A percentile compares a stretch with the other conserved stretches of the same genome.
phyloP scores from a whole-genome alignment of 2,888 invertebrate species.

The Chamaedrilus cognettii region DNA sequence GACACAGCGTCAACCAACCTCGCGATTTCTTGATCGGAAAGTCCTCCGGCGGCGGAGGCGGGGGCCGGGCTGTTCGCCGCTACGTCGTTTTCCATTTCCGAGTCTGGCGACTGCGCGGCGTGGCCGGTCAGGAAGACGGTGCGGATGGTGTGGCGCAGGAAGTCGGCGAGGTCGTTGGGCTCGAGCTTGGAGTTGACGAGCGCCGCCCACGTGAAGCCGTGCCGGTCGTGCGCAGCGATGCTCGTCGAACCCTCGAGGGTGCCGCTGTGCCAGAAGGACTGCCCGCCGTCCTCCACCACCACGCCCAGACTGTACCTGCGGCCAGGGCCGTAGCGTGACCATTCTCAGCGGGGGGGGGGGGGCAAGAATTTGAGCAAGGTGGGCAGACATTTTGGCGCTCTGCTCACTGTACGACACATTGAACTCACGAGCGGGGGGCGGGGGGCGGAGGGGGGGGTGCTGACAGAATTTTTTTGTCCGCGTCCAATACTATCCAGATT shows the following conservation, averaged over 20 bases:
- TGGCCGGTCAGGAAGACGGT: conserved; percentile 9
- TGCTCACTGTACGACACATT: too few species aligned
- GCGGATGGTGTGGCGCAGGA: conserved; percentile 32
- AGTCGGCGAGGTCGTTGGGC: conserved; percentile 33
- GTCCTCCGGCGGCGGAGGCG: neutral
- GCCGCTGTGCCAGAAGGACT: conserved; percentile 51
- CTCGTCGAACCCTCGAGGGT: conserved; percentile 54
- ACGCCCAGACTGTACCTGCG: conserved; percentile 50
- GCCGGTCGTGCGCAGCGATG: conserved; percentile 43
- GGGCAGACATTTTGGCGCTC: too few species aligned
- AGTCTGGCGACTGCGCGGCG: neutral
- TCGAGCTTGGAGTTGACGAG: conserved; percentile 43
- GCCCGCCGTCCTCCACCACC: conserved; percentile 47
- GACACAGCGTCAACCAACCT: conserved; percentile 24
- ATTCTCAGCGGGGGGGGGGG: too few species aligned
- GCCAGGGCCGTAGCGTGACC: too few species aligned
- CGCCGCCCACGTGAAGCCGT: conserved; percentile 49
- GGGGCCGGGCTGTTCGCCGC: neutral
- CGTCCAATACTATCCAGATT: too few species aligned
- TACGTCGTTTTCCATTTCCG: conserved; percentile 5
- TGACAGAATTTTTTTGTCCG: too few species aligned
- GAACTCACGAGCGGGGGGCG: too few species aligned
- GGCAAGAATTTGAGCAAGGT: too few species aligned
- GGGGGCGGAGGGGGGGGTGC: too few species aligned
- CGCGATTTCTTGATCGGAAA: neutral